A percentile compares a stretch with the other conserved stretches of the same genome.
Conservation (phyloP, 2,888 invertebrate species). For the Celastrina argiolus region DNA sequence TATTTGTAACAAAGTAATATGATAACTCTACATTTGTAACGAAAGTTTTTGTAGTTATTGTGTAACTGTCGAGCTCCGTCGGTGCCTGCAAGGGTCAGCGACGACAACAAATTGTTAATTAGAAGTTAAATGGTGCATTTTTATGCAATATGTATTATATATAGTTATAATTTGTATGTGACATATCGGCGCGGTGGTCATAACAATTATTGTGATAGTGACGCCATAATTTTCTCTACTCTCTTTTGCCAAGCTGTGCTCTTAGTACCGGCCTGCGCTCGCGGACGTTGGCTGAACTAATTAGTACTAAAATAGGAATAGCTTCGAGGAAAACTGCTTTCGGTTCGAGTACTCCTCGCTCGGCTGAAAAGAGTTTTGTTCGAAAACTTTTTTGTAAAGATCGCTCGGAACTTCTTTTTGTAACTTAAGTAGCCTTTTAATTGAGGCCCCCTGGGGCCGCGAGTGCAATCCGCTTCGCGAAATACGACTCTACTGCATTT, state of each 20-base stretch:
- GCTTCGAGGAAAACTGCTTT: slow-evolving; percentile 13
- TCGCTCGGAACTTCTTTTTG: slow-evolving; percentile 42
- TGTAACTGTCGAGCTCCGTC: background rate
- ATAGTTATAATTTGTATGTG: slow-evolving; percentile 12
- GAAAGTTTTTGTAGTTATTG: slow-evolving; percentile 5
- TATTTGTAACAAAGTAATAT: slow-evolving; percentile 8
- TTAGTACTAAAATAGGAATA: slow-evolving; percentile 8
- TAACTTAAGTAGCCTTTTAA: slow-evolving; percentile 46
- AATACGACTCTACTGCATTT: slow-evolving; percentile 50
- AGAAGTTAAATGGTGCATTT: slow-evolving; percentile 9
- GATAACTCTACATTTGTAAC: slow-evolving; percentile 5
- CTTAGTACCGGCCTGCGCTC: slow-evolving; percentile 19
- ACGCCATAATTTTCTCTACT: slow-evolving; percentile 18
- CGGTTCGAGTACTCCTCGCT: slow-evolving; percentile 1
- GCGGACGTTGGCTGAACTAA: slow-evolving; percentile 21
- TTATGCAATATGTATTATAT: slow-evolving; percentile 21
- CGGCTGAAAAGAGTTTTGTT: slow-evolving; percentile 20
- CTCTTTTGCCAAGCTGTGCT: slow-evolving; percentile 23
- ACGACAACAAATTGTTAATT: slow-evolving; percentile 9
- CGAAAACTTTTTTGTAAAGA: slow-evolving; percentile 22
- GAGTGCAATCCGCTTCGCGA: slow-evolving; percentile 40
- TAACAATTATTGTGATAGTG: slow-evolving; percentile 14
- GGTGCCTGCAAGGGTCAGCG: background rate
- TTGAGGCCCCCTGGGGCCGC: slow-evolving; percentile 34
- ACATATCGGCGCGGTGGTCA: slow-evolving; percentile 20